A percentile compares a stretch with the other conserved stretches of the same genome.
Evolutionary conservation across 2,113 vertebrate genomes (phyloP).

Genomic region (Nerophis lumbriciformis): DNA sequence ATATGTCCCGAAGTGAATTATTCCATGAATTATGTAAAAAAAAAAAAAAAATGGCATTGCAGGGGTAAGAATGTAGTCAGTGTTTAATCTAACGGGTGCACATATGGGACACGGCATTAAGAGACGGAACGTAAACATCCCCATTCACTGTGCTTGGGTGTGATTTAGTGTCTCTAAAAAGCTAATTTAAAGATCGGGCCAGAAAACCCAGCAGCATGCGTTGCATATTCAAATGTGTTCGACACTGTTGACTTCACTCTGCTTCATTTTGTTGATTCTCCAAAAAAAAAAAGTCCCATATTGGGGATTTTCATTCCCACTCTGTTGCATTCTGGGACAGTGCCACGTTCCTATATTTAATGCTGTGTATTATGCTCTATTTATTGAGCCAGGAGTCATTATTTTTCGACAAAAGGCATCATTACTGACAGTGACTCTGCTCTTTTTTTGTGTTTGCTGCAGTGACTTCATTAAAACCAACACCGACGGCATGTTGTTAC

Average conservation of each 20-base stretch:
- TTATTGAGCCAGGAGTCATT: slow-evolving; percentile 24
- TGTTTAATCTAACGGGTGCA: background rate
- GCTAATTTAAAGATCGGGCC: slow-evolving; percentile 8
- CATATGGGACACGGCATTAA: slow-evolving; percentile 7
- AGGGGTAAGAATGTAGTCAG: slow-evolving; percentile 23
- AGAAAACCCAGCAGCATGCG: background rate
- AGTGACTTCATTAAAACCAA: slow-evolving; percentile 9
- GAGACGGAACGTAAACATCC: slow-evolving; percentile 17
- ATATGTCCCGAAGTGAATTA: slow-evolving; percentile 26
- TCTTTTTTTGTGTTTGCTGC: slow-evolving; percentile 11
- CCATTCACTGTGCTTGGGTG: background rate
- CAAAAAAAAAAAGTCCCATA: background rate
- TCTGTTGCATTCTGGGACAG: background rate
- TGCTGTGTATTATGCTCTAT: slow-evolving; percentile 8
- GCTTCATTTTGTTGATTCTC: background rate
- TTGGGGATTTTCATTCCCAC: background rate
- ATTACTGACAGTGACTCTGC: slow-evolving; percentile 22
- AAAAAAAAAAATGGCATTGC: slow-evolving; percentile 4
- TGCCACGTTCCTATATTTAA: slow-evolving; percentile 6
- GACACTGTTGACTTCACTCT: background rate
- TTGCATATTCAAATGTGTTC: slow-evolving; percentile 1
- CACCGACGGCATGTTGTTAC: slow-evolving; percentile 19
- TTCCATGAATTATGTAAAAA: slow-evolving; percentile 24
- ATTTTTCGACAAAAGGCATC: slow-evolving; percentile 18
- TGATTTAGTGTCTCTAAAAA: slow-evolving; percentile 5